Evolutionary conservation across 2,113 vertebrate species (phyloP), one percentile per base, ranked within the genome.

Genomic region (Melozone crissalis): DNA sequence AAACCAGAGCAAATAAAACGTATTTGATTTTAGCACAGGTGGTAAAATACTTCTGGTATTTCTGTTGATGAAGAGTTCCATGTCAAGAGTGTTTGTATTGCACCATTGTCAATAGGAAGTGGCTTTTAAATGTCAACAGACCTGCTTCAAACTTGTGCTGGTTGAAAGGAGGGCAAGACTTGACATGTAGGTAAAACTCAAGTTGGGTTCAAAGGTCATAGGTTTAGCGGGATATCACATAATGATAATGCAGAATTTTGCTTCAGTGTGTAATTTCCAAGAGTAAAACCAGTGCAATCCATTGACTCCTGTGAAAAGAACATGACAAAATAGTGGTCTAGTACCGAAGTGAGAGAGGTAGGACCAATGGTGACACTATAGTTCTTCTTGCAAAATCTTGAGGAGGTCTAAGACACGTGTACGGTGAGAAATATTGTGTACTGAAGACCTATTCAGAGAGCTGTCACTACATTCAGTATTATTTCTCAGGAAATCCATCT

Each of bases 221-320:
- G 97, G 94, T 97, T 96, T 97, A 97, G 96, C 95, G 95, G 97
- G 97, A 95, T 98, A 97, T 98, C 97, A 92, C 96, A 84, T 98
- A 98, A 98, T 96, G 91, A 96, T 96, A 96, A 93, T 23, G 94
- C 95, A 97, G 98, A 98, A 97, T 98, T 98, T 97, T 96, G 94
- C 97, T 97, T 98, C 97, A 93, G 77, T 90, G 82, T 78, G 90
- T 95, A 86, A 73, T 95, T 95, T 95, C 93, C 78, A 31, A 59
- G 90, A 95, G 75, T 75, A 94, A 66, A 94, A 86, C 87, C 90
- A 77, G 87, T 65, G 37, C 12, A 28, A 13, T 59, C 39, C 31
- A 5, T 47, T 62, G 66, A 23, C 33, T 94, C 21, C 51, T 57
- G 31, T 67, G 90, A n/a, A 84, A 43, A 83, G 15, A 37, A 52